These are phyloP conservation scores for Vanessa atalanta DNA, from an alignment of 1,140 invertebrate species.

Conservation along the genomic window DNA sequence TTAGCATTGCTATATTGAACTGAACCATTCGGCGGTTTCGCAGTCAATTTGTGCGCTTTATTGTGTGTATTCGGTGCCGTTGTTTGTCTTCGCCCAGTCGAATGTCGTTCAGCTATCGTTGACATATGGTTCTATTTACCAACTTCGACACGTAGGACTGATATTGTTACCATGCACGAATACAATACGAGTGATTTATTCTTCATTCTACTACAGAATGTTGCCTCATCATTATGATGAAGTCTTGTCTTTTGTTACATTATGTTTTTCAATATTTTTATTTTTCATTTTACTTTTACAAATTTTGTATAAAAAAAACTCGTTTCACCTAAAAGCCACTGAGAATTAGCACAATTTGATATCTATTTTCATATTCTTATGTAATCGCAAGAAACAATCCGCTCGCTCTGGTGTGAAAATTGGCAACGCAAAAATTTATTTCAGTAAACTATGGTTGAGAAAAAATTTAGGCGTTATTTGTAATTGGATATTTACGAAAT, in stretches of 20 bases:
- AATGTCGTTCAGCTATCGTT: conserved; percentile 29
- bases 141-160: conserved; percentile 22
- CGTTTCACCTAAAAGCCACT: conserved; percentile 3
- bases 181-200: conserved; percentile 6
- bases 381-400: conserved; percentile 8
- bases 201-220: not conserved
- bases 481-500: conserved; percentile 11
- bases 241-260: not conserved
- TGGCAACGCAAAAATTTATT: conserved; percentile 15
- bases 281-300: not conserved
- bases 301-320: not conserved
- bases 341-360: conserved; percentile 12
- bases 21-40: conserved; percentile 56
- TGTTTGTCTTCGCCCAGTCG: conserved; percentile 36
- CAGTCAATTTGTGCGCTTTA: conserved; percentile 73
- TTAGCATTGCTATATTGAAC: conserved; percentile 53
- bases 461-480: not conserved
- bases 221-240: not conserved
- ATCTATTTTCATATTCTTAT: conserved; percentile 10
- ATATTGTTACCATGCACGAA: conserved; percentile 18
- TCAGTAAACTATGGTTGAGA: not conserved
- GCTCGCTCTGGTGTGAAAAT: conserved; percentile 9
- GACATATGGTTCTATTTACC: conserved; percentile 29
- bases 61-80: conserved; percentile 53
- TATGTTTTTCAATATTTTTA: not conserved